Base-by-base conservation (phyloP, 1,140 invertebrate species). In the Tetramorium alpestre region DNA sequence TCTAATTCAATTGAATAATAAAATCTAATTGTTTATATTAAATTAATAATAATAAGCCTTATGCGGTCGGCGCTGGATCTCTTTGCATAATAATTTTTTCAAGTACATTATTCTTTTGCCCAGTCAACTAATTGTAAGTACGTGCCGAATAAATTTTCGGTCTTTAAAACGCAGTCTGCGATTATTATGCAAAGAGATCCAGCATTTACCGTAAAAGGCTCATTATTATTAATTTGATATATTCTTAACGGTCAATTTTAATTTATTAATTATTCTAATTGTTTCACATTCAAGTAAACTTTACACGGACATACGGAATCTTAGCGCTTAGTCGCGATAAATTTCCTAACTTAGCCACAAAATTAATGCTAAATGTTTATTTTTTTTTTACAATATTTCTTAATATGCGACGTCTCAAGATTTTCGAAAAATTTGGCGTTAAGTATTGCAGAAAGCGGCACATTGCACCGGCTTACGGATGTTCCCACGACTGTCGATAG, bases 401-500 rank as follows among this genome's bases (percentile, higher is more conserved):
- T 22, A 60, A 25, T 1, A n/a, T 4, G 13, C 2, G 18, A 58
- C 6, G 4, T 77, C 16, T 60, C 11, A 11, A 41, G 25, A 38
- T 28, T 22, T 18, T 62, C 16, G 49, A 10, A 13, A 73, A 73
- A 51, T 51, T 18, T 41, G 33, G 33, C 11, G 2, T 76, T 16
- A 60, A 41, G n/a, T 13, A 22, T 38, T 16, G n/a, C 10, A 33
- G 1, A 58, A 76, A 76, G 51, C 1, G 25, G 18, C 10, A 28
- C 10, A 5, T 64, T 78, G 60, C 25, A 8, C 6, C 11, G 10
- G 41, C 16, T 11, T 8, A 16, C 10, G 25, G 18, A 44, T 76
- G 18, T 78, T 64, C n/a, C 47, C 62, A 51, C 51, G 60, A 78
- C 67, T 33, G 76, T 49, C 65, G 41, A 77, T 44, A n/a, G 41